A percentile compares a stretch with the other conserved stretches of the same genome.
These are phyloP conservation scores for Helogale parvula DNA, from an alignment of 2,113 vertebrate species.

Conservation along the genomic window DNA sequence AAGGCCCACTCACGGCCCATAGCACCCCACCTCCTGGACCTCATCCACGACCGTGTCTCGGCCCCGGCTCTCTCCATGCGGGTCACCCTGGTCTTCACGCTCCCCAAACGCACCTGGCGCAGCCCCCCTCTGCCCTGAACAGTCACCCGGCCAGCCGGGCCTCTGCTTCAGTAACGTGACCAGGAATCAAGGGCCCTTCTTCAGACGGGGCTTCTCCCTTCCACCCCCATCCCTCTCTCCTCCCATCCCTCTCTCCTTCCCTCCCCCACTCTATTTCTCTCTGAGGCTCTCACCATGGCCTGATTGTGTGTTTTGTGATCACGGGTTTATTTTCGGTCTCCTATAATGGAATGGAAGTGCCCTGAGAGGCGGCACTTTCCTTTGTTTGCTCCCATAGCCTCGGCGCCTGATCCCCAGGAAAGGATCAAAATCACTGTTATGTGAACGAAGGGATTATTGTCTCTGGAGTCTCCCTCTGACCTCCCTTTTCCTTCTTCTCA, in stretches of 20 bases:
- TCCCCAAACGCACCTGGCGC: not conserved
- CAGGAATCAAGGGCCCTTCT: not conserved
- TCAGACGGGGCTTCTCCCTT: not conserved
- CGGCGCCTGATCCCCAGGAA: not conserved
- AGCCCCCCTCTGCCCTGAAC: not conserved
- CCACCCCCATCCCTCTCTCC: not conserved
- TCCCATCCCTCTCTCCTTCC: not conserved
- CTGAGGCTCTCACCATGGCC: not conserved
- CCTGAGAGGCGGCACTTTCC: not conserved
- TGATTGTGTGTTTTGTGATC: not conserved
- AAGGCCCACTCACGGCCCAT: accelerated
- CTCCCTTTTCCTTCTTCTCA: not conserved
- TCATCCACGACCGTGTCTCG: accelerated
- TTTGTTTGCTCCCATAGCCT: not conserved
- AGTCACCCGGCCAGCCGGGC: accelerated
- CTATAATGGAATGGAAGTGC: not conserved
- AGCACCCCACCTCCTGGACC: too few relatives aligned
- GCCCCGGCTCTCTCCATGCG: not conserved
- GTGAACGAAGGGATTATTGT: not conserved
- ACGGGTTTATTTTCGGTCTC: not conserved
- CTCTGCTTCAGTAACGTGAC: not conserved
- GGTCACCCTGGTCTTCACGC: not conserved
- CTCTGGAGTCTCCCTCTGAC: not conserved
- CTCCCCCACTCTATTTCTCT: not conserved
- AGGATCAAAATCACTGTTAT: not conserved